Evolutionary conservation across 2,113 vertebrate species (phyloP), one percentile per base, ranked within the genome.

Genomic region (Chascanopsetta lugubris): DNA sequence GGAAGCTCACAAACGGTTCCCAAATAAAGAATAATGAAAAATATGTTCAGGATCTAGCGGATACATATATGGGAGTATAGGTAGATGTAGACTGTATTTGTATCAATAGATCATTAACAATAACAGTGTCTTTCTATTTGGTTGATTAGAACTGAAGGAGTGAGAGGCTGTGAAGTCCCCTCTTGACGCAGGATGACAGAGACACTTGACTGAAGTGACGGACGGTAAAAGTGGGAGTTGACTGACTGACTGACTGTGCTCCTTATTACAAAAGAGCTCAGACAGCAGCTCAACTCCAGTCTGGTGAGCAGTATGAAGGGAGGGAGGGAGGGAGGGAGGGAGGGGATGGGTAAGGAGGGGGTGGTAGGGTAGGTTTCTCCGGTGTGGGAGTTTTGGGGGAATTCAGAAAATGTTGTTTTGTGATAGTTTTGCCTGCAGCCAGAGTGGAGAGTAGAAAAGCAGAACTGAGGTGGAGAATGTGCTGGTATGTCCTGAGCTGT

Each of bases 361-460:
- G 36, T 11, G 55, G 15, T 15, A 48, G 49, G 40, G 17, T 8
- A 38, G 20, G 25, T 13, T 84, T 30, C 32, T 59, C 49, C 54
- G 73, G 72, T 79, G 91, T 90, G 87, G 92, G 91, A 91, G 89
- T 92, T 91, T 89, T 85, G 83, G 89, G 90, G 90, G 89, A 92
- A 92, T 92, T 92, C 90, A 90, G 90, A 91, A 88, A 92, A 91
- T 92, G 89, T 70, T 85, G 81, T 66, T 72, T 81, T 87, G 76
- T 60, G 73, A 77, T 55, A 60, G 24, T 81, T 47, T 59, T 24
- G 50, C 53, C 25, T 38, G 53, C 64, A 61, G 64, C 59, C 29
- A 76, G 64, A 26, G 57, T 3, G 11, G 26, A 40, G 10, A 22
- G 47, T 46, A 54, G 43, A 71, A 76, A 54, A 15, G 34, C 34